phyloP scores from a whole-genome alignment of 2,888 invertebrate species.

The Lymantria dispar region DNA sequence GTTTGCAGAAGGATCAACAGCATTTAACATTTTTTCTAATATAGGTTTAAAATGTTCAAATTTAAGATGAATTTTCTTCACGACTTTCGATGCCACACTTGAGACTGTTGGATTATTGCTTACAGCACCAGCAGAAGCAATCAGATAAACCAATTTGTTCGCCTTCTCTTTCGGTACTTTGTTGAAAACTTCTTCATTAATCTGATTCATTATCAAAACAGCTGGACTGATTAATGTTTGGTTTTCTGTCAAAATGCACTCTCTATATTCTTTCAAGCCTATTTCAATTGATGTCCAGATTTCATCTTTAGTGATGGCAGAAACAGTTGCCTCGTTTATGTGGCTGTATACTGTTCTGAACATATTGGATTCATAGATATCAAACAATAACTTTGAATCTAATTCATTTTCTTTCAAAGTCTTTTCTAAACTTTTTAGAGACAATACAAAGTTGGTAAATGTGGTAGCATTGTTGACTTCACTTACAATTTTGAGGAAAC shows the following conservation, averaged over 20 bases:
- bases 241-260: constrained; percentile 61
- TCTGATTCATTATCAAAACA: constrained; percentile 80
- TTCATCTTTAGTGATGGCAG: constrained; percentile 59
- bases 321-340: constrained; percentile 76
- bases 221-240: constrained; percentile 61
- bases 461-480: constrained; percentile 71
- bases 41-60: constrained; percentile 83
- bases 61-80: constrained; percentile 86
- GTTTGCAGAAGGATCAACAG: constrained; percentile 58
- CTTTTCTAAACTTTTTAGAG: constrained; percentile 49
- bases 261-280: constrained; percentile 78
- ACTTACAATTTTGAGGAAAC: constrained; percentile 68
- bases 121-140: constrained; percentile 80
- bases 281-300: constrained; percentile 83
- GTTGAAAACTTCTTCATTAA: constrained; percentile 80
- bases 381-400: constrained; percentile 54
- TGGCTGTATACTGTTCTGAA: constrained; percentile 80
- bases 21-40: constrained; percentile 83
- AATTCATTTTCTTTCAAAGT: constrained; percentile 42
- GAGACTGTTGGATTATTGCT: constrained; percentile 84
- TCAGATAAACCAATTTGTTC: constrained; percentile 72
- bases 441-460: constrained; percentile 58
- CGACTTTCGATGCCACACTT: constrained; percentile 83
- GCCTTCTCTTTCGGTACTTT: constrained; percentile 70
- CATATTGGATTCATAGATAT: constrained; percentile 76